Base-by-base conservation (phyloP, 2,888 invertebrate genomes). In the Trichacis sp. region DNA sequence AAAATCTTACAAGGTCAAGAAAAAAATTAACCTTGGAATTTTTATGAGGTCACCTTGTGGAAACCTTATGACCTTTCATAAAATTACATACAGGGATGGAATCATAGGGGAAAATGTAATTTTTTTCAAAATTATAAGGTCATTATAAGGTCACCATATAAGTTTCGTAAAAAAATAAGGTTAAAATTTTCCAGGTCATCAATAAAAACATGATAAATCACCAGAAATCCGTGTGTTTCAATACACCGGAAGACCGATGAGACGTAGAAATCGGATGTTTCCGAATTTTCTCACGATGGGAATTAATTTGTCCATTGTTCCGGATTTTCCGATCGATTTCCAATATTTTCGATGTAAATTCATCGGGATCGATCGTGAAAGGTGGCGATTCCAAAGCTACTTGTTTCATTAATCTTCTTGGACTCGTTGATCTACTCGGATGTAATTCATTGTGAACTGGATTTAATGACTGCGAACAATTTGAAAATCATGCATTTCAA, bases 361-460 rank as follows among this genome's bases (percentile, higher is more conserved):
- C 80, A 14, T 71, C 73, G 14, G 68, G 64, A 20, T 81, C 81
- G 1, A 73, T 70, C 68, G 76, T 70, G 0, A 90, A 88, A 2
- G 90, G 90, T 12, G 90, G 90, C 69, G 91, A 91, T 65, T 86
- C 85, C 47, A 92, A 81, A n/a, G 91, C 91, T 19, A 90, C 89
- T 82, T 92, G 92, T 74, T 92, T 92, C 51, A 88, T 91, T 14
- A 92, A 82, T 62, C 89, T 87, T 60, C 91, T 85, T 1, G 91
- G 91, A 69, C 91, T 91, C 49, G 88, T 86, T 2, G 88, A 88
- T 57, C 89, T 87, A 19, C 78, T 79, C 5, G 80, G 70, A 20
- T 76, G 78, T 15, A 71, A 45, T 29, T 80, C 80, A 45, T 73
- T 77, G 6, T 67, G 70, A 3, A 74, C 73, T 15, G 69, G 72